These are phyloP conservation scores for Teleiodes luculella DNA, from an alignment of 2,888 invertebrate genomes.

Conservation along the genomic window DNA sequence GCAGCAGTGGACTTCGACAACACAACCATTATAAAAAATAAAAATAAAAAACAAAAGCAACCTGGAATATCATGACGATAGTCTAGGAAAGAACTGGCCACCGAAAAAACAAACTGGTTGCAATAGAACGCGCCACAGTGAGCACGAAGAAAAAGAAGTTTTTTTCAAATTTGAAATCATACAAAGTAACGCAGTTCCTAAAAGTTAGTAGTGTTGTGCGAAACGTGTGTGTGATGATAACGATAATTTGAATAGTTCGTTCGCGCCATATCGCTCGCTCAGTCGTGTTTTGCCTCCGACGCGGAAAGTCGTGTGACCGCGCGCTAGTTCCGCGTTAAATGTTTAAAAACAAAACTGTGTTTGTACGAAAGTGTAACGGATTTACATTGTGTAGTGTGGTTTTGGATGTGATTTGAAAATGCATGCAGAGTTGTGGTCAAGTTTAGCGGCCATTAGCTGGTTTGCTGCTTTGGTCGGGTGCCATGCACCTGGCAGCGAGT, in stretches of 20 bases:
- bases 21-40: not conserved
- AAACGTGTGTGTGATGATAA: conserved; percentile 38
- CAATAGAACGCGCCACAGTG: not conserved
- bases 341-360: conserved; percentile 45
- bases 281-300: conserved; percentile 22
- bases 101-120: not conserved
- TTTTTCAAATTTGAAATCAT: conserved; percentile 18
- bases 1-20: conserved; percentile 61
- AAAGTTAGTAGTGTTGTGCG: conserved; percentile 50
- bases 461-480: conserved; percentile 54
- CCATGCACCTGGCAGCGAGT: conserved; percentile 61
- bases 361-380: conserved; percentile 37
- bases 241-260: conserved; percentile 51
- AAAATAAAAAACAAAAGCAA: not conserved
- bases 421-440: conserved; percentile 59
- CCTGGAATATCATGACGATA: conserved; percentile 7
- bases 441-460: conserved; percentile 56
- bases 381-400: conserved; percentile 40
- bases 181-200: not conserved
- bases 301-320: conserved; percentile 22
- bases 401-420: conserved; percentile 40
- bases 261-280: conserved; percentile 23
- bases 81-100: not conserved
- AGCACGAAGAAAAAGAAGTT: not conserved
- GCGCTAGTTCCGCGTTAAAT: conserved; percentile 31